These are phyloP conservation scores for Rhingia rostrata DNA, from an alignment of 2,888 invertebrate species.

Conservation along the genomic window DNA sequence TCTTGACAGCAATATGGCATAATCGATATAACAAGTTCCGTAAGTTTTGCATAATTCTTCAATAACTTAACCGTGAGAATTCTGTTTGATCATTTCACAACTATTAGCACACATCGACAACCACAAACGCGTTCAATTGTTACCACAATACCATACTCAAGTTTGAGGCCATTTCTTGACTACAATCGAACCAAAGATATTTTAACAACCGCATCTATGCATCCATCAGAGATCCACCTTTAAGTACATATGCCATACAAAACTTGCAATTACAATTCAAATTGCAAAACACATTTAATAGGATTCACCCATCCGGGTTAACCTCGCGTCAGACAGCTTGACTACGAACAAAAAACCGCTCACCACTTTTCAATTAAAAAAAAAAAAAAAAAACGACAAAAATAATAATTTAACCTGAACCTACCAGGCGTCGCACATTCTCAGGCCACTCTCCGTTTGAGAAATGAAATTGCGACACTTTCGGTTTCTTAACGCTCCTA, in stretches of 20 bases:
- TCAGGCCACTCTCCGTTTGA: conserved; percentile 4
- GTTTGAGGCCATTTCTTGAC: too few species aligned
- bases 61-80: too few species aligned
- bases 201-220: background rate
- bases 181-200: too few species aligned
- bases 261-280: conserved; percentile 28
- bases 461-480: conserved; percentile 53
- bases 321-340: conserved; percentile 45
- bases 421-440: conserved; percentile 20
- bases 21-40: too few species aligned
- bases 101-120: too few species aligned
- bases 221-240: background rate
- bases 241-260: conserved; percentile 6
- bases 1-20: too few species aligned
- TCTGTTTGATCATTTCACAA: too few species aligned
- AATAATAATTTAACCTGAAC: conserved; percentile 22
- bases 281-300: conserved; percentile 63
- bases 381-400: too few species aligned
- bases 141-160: too few species aligned
- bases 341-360: conserved; percentile 24
- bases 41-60: too few species aligned
- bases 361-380: conserved; percentile 55
- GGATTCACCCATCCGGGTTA: conserved; percentile 52
- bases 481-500: conserved; percentile 29
- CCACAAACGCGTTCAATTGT: too few species aligned